Conservation (phyloP, 1,140 invertebrate genomes). For the Mya arenaria region DNA sequence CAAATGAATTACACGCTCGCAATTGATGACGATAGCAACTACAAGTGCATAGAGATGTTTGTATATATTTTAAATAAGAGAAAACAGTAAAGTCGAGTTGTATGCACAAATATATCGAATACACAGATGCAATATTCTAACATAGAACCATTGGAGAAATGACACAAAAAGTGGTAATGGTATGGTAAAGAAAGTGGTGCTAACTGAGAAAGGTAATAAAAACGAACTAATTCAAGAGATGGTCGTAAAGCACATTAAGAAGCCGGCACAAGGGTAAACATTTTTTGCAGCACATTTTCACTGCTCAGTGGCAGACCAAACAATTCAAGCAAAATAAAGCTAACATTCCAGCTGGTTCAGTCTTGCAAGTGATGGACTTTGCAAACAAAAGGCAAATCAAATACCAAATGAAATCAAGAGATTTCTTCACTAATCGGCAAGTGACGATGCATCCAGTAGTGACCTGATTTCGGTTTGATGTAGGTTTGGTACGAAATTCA, state of each 20-base stretch:
- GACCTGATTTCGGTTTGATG: neutral
- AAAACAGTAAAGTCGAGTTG: too few species aligned
- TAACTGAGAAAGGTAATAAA: conserved; percentile 24
- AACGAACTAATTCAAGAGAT: conserved; percentile 42
- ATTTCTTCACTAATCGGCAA: conserved; percentile 28
- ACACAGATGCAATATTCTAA: conserved; percentile 7
- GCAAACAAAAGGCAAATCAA: conserved; percentile 52
- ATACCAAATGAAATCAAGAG: conserved; percentile 51
- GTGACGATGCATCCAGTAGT: conserved; percentile 49
- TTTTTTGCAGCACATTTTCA: conserved; percentile 48
- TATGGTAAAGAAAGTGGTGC: neutral
- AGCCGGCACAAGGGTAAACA: conserved; percentile 34
- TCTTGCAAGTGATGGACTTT: conserved; percentile 57
- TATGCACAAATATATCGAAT: too few species aligned
- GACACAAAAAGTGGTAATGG: neutral
- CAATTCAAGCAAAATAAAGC: conserved; percentile 46
- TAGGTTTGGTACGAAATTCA: conserved; percentile 21
- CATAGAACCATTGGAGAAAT: conserved; percentile 44
- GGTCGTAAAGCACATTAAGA: conserved; percentile 26
- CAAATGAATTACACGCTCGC: too few species aligned
- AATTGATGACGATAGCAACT: too few species aligned
- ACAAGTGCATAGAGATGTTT: too few species aligned
- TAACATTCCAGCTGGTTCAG: conserved; percentile 17
- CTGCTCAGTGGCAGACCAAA: conserved; percentile 49
- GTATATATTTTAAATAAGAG: too few species aligned